These are phyloP conservation scores for Clarias platycephalus DNA, from an alignment of 2,797 vertebrate genomes.

Conservation along the genomic window DNA sequence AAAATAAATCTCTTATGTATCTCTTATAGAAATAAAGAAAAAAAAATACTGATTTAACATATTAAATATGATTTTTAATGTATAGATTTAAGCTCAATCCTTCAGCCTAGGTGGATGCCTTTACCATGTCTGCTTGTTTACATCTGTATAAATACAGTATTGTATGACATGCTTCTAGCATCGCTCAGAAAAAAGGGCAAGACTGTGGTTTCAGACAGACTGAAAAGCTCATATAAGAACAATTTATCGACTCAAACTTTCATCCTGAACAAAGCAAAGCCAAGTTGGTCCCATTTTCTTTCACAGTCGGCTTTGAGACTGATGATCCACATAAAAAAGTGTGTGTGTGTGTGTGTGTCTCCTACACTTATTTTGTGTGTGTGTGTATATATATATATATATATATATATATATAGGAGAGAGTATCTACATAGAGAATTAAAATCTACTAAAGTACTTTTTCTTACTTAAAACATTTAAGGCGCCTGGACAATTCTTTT, in stretches of 20 bases:
- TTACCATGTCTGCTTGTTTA: not conserved
- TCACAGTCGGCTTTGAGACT: not conserved
- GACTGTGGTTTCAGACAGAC: not conserved
- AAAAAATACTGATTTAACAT: not conserved
- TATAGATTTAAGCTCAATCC: not conserved
- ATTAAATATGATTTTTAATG: not conserved
- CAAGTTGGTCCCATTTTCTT: conserved; percentile 8
- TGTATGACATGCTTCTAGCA: not conserved
- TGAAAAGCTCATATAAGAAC: conserved; percentile 2
- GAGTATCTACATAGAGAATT: not conserved
- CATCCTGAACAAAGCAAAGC: not conserved
- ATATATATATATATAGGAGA: not conserved
- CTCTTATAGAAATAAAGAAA: not conserved
- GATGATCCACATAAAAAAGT: not conserved
- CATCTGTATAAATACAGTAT: not conserved
- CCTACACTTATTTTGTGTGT: no score
- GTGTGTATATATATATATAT: no score
- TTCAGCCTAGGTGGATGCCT: not conserved
- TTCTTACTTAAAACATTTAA: not conserved
- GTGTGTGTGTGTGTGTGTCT: no score
- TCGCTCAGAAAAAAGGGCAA: not conserved
- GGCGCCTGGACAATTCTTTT: not conserved
- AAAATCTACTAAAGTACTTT: conserved; percentile 1
- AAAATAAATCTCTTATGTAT: not conserved
- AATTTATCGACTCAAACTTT: conserved; percentile 14